Evolutionary conservation across 1,140 invertebrate genomes (phyloP), one percentile per base, ranked within the genome.

Genomic region (Drosophila repletoides): DNA sequence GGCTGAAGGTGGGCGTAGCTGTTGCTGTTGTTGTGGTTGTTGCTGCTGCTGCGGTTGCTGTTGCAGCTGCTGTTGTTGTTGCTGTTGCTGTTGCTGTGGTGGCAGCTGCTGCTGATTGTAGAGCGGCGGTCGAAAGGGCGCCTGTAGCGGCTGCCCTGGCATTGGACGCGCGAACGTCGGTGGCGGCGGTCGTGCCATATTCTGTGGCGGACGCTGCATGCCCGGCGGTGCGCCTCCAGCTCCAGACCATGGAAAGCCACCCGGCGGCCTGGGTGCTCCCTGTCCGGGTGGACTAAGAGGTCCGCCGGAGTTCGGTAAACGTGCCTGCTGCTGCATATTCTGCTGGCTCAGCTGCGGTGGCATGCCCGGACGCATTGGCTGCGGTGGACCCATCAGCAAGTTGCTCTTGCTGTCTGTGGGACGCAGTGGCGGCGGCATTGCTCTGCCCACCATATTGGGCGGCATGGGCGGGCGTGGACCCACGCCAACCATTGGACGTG

Each of bases 101-200:
- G 93, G 83, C 94, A 94, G 88, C 94, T 93, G 31, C 94, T 94
- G 86, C 94, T 95, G 89, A 94, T 93, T 93, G 90, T 86, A 89
- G 71, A 88, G 72, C 68, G 71, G 34, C 46, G 80, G 71, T 67
- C 74, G 59, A 14, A 63, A 83, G 5, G 72, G 72, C 31, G 74
- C 67, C 72, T 81, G 88, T 45, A 71, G 43, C 31, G 76, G 88
- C 31, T 88, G 83, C 22, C 73, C 76, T 5, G 75, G 79, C 66
- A 65, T 58, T n/a, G 72, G 81, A 21, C 79, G 66, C 7, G 79
- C 71, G 40, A 79, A 76, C 7, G 75, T 83, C 3, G 74, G 77
- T 33, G 77, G 77, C 63, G 72, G 80, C 41, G 79, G 65, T 58
- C 79, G 70, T 24, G 60, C 14, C 80, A 84, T 86, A 15, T 86